Percentiles rank a stretch among this genome's conserved stretches.
Evolutionary conservation across 2,797 vertebrate genomes (phyloP).

Genomic region (Yasuhikotakia modesta): DNA sequence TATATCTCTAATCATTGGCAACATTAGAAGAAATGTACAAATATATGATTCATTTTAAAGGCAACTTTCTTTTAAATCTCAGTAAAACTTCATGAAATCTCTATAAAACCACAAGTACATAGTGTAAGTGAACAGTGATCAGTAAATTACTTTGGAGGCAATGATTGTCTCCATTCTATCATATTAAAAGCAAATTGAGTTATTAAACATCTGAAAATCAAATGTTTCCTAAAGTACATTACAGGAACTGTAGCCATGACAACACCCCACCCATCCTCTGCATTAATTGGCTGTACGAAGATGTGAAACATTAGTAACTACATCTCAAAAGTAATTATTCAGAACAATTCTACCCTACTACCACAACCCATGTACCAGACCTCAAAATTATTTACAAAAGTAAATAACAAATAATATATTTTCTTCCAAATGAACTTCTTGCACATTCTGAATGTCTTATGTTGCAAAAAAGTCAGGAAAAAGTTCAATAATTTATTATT

Average conservation of each 20-base stretch:
- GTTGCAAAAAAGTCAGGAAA: constrained; percentile 39
- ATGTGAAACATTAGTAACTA: constrained; percentile 58
- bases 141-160: background rate
- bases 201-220: too few species aligned
- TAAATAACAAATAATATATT: background rate
- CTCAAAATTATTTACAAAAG: background rate
- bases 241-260: constrained; percentile 49
- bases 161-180: background rate
- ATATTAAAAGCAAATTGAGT: constrained; percentile 17
- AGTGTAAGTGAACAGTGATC: background rate
- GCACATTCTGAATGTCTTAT: constrained; percentile 31
- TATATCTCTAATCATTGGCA: background rate
- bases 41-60: background rate
- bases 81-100: background rate
- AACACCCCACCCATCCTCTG: constrained; percentile 51
- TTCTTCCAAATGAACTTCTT: constrained; percentile 9
- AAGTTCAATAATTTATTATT: constrained; percentile 47
- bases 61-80: background rate
- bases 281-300: constrained; percentile 64
- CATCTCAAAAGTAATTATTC: constrained; percentile 55
- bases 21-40: background rate
- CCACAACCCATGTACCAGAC: background rate
- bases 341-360: background rate
- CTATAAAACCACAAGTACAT: background rate
- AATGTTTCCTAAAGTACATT: constrained; percentile 50